Evolutionary conservation across 2,113 vertebrate species (phyloP), one percentile per base, ranked within the genome.

Genomic region (Mola mola): DNA sequence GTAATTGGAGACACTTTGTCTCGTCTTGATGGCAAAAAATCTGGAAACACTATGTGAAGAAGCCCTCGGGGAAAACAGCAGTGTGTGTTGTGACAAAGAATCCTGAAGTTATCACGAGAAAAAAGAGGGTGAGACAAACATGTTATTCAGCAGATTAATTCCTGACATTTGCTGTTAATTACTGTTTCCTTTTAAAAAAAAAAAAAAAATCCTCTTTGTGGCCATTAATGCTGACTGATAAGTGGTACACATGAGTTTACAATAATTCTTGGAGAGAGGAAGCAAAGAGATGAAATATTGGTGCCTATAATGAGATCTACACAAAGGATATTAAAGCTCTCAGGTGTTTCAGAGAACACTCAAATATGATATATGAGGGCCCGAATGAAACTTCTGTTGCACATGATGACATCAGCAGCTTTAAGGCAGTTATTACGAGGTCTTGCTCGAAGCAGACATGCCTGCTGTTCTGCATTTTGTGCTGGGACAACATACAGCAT

Each of bases 1-100:
- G 77, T 84, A 86, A 89, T 67, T 72, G 75, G 73, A 87, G 81
- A 80, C 78, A 83, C 42, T 87, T 83, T 85, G 81, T 89, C 85
- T 84, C 73, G 44, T 69, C 78, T 66, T 25, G 19, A 68, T 84
- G 77, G 75, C 73, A 82, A 79, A 78, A 82, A 82, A 87, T 88
- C 85, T 86, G 84, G 82, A 85, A 86, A 76, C 70, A 76, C 80
- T 79, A 80, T 79, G 76, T 57, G 53, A 48, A 66, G 64, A 80
- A 57, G 51, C 31, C 68, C 72, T 55, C 19, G 3, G 71, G 73
- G 69, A 50, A 68, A 60, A 50, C 5, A 48, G 53, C 42, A 1
- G 20, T n/a, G 47, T 50, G 51, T 62, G 60, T 59, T 81, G 65
- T 81, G 72, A 79, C 57, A 77, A 47, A 79, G 59, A 24, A 55